These are phyloP conservation scores for Bergia puertoricense DNA, from an alignment of 92 coral and sea anemone genomes.

Conservation along the genomic window DNA sequence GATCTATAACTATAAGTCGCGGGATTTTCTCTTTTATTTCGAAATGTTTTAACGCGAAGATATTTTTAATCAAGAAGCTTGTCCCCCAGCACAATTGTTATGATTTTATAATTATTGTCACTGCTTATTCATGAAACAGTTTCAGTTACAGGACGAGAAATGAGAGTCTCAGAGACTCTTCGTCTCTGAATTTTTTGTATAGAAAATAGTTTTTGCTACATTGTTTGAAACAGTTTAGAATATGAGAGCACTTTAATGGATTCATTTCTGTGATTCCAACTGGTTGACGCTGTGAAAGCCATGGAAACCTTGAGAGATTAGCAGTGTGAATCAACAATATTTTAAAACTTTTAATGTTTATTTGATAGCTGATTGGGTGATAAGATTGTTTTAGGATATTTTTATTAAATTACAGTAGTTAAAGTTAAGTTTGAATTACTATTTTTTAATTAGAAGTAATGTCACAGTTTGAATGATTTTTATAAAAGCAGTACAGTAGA, in stretches of 20 bases:
- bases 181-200: not conserved
- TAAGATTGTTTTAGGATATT: not conserved
- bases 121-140: slow-evolving; percentile 13
- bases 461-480: not conserved
- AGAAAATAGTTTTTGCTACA: slow-evolving; percentile 21
- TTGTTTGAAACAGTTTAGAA: not conserved
- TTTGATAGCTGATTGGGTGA: slow-evolving; percentile 13
- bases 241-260: slow-evolving; percentile 8
- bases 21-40: slow-evolving; percentile 14
- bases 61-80: not conserved
- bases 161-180: not conserved
- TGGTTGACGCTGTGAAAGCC: not conserved
- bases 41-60: slow-evolving; percentile 16
- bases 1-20: not conserved
- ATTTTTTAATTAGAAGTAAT: not conserved
- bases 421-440: not conserved
- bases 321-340: not conserved
- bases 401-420: not conserved
- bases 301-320: not conserved
- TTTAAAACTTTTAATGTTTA: slow-evolving; percentile 1
- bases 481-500: not conserved
- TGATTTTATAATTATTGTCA: not conserved
- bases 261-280: slow-evolving; percentile 1
- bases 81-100: not conserved
- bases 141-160: not conserved